These are phyloP conservation scores for Mythimna loreyi DNA, from an alignment of 2,888 invertebrate genomes.

Conservation along the genomic window DNA sequence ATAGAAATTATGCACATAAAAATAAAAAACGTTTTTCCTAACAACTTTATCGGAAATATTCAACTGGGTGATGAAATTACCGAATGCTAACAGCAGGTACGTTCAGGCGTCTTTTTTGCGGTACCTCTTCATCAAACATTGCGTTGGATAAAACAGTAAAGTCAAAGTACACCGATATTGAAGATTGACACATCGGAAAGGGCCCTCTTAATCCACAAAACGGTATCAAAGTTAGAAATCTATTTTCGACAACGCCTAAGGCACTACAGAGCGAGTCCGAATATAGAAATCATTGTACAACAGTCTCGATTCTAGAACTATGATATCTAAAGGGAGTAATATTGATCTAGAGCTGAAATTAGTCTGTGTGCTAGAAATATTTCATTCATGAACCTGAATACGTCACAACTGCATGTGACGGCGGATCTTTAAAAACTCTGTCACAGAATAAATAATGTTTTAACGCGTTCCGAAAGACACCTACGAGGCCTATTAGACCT, in stretches of 20 bases:
- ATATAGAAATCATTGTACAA: not conserved
- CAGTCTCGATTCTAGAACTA: not conserved
- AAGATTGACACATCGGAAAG: no score
- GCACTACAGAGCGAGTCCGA: not conserved
- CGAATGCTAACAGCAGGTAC: no score
- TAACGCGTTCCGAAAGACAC: no score
- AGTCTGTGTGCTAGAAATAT: slow-evolving; percentile 7
- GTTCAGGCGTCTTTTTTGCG: no score
- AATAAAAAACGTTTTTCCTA: no score
- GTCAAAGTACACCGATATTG: no score
- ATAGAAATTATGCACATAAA: no score
- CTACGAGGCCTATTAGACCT: no score
- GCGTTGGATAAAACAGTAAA: no score
- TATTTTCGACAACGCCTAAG: slow-evolving; percentile 5
- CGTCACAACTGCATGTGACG: not conserved
- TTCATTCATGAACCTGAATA: slow-evolving; percentile 14
- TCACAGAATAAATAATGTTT: not conserved
- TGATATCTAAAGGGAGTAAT: not conserved
- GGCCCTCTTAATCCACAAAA: not conserved
- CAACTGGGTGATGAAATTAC: no score
- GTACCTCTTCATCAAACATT: no score
- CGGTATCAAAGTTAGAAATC: not conserved
- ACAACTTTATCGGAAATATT: no score
- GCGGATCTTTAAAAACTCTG: not conserved
- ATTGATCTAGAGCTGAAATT: slow-evolving; percentile 32